These are phyloP conservation scores for Eupithecia subfuscata DNA, from an alignment of 2,888 invertebrate species.

Conservation along the genomic window DNA sequence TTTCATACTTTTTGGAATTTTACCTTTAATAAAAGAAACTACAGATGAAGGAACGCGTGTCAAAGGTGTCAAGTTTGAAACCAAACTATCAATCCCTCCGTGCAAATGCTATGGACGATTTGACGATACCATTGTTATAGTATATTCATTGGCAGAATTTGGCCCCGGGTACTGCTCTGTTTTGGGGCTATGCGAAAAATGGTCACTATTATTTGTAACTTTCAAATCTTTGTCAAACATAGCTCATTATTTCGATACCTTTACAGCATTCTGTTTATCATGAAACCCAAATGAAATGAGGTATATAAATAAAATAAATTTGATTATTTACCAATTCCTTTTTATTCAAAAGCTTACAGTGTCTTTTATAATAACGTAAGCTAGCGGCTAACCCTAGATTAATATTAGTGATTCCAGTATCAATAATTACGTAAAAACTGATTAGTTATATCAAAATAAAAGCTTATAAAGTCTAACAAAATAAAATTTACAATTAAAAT, in stretches of 20 bases:
- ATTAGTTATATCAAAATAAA: constrained; percentile 52
- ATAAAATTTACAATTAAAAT: constrained; percentile 77
- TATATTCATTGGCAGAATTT: too few species aligned
- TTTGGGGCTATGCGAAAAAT: too few species aligned
- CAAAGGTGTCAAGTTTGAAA: too few species aligned
- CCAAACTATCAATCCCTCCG: too few species aligned
- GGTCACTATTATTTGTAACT: too few species aligned
- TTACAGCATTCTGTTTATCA: not conserved
- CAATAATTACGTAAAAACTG: constrained; percentile 52
- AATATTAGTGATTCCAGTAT: constrained; percentile 47
- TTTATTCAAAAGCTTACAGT: constrained; percentile 76
- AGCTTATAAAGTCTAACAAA: constrained; percentile 73
- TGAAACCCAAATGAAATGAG: constrained; percentile 11
- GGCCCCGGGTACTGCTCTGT: too few species aligned
- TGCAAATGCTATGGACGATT: too few species aligned
- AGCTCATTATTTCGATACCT: not conserved
- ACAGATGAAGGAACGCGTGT: too few species aligned
- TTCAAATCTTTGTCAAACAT: not conserved
- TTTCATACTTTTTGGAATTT: too few species aligned
- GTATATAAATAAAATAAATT: constrained; percentile 52
- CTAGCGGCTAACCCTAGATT: constrained; percentile 65
- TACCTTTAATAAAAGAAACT: too few species aligned
- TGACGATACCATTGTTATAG: too few species aligned
- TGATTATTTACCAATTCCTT: constrained; percentile 74
- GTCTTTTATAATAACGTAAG: constrained; percentile 63